phyloP scores from a whole-genome alignment of 2,888 invertebrate genomes.

The Tribolium freemani region DNA sequence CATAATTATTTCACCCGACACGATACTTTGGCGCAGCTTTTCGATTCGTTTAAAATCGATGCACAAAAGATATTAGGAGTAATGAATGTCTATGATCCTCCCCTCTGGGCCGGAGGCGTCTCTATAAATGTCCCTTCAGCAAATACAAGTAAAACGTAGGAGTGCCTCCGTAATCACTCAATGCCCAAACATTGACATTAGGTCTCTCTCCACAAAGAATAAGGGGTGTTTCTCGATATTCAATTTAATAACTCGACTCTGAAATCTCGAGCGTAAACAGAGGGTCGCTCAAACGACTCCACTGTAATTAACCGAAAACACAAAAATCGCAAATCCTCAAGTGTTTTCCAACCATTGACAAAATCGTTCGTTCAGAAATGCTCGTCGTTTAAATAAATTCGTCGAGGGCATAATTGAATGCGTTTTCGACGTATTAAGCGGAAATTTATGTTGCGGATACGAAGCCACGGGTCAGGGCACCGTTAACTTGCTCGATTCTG shows the following conservation, averaged over 20 bases:
- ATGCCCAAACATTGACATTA: constrained; percentile 58
- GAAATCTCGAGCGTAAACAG: constrained; percentile 52
- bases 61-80: constrained; percentile 57
- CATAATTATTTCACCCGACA: neutral
- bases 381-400: constrained; percentile 27
- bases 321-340: constrained; percentile 34
- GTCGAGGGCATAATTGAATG: constrained; percentile 8
- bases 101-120: constrained; percentile 45
- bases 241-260: constrained; percentile 54
- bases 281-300: constrained; percentile 30
- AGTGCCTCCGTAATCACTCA: constrained; percentile 55
- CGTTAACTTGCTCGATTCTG: constrained; percentile 30
- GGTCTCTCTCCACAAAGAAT: constrained; percentile 49
- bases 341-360: constrained; percentile 33
- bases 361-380: constrained; percentile 11
- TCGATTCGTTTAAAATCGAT: constrained; percentile 41
- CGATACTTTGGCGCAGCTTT: neutral
- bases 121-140: constrained; percentile 50
- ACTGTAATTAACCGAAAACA: constrained; percentile 41
- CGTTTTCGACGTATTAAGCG: constrained; percentile 6
- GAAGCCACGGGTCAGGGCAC: constrained; percentile 11
- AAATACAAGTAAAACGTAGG: constrained; percentile 53
- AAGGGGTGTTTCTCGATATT: constrained; percentile 52
- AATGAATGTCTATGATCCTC: constrained; percentile 50
- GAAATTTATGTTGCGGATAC: constrained; percentile 19